phyloP scores from a whole-genome alignment of 2,797 vertebrate genomes.

The Acomys russatus region DNA sequence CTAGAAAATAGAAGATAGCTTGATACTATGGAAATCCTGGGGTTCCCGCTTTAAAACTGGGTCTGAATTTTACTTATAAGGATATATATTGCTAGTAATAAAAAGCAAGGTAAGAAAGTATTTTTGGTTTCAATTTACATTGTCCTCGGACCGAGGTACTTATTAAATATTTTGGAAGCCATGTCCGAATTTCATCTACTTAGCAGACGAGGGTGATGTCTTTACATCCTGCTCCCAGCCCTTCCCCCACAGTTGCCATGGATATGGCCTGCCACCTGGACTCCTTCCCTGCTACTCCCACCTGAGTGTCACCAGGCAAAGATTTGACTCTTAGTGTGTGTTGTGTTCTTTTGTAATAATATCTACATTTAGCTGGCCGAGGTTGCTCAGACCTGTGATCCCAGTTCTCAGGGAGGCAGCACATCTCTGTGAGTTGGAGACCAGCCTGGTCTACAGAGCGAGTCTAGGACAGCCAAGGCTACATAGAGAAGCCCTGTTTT shows the following conservation, averaged over 20 bases:
- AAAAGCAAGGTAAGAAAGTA: neutral
- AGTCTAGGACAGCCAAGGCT: too few species aligned
- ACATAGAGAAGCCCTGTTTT: too few species aligned
- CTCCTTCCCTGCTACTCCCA: too few species aligned
- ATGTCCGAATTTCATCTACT: neutral
- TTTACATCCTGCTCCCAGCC: neutral
- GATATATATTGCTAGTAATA: neutral
- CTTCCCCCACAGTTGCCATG: neutral
- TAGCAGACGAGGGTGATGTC: neutral
- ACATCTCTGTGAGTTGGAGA: too few species aligned
- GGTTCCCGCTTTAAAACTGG: neutral
- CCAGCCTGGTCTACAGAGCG: too few species aligned
- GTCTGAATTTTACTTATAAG: conserved; percentile 40
- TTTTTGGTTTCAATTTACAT: conserved; percentile 1
- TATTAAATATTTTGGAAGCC: neutral
- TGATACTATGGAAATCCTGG: neutral
- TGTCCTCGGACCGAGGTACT: neutral
- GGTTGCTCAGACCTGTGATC: too few species aligned
- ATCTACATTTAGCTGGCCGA: neutral
- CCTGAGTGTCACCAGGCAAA: neutral
- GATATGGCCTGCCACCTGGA: neutral
- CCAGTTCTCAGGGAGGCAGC: too few species aligned
- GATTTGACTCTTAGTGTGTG: neutral
- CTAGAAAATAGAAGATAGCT: conserved; percentile 33
- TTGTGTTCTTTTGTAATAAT: neutral